Base-by-base conservation (phyloP, 2,888 invertebrate species). In the Platerodrilus igneus region DNA sequence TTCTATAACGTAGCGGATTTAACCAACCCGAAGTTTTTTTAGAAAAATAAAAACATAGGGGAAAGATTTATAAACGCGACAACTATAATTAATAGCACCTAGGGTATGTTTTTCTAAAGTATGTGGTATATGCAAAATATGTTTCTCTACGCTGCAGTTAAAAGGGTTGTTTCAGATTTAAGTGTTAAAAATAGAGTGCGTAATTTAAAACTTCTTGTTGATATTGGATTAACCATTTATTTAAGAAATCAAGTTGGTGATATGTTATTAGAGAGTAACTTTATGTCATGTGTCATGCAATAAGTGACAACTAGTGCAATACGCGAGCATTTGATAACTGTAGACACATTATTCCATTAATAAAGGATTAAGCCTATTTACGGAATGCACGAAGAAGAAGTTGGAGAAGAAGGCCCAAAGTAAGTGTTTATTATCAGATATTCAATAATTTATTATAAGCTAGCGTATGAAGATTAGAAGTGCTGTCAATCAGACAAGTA, bases 31-130 rank as follows among this genome's bases (percentile, higher is more conserved):
- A 25, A n/a, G 21, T 23, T 20, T 41, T 41, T 41, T 41, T 14
- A 15, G 9, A 22, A 8, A 23, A 13, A 18, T 20, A 30, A 27
- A 36, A 41, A 37, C 33, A 33, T 18, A 17, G 21, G 32, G 33
- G 41, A 36, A 30, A 34, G 27, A 25, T 29, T 8, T 21, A n/a
- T n/a, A n/a, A 30, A 9, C 10, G 21, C 29, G 42, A 32, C 41
- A 32, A 37, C 19, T 23, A 37, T 42, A 42, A 42, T 37, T 42
- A 42, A 42, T 42, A 33, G 37, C 29, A 26, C 35, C 10, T 23
- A 35, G 40, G 37, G 37, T n/a, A n/a, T n/a, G 42, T 30, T 30
- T 42, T 42, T 42, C 37, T 37, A 21, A 17, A 31, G 13, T 19
- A 18, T 9, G 11, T 10, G 31, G 36, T 34, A 29, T 30, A 35